Conservation (phyloP, 2,888 invertebrate genomes). For the Micoletzkya japonica region DNA sequence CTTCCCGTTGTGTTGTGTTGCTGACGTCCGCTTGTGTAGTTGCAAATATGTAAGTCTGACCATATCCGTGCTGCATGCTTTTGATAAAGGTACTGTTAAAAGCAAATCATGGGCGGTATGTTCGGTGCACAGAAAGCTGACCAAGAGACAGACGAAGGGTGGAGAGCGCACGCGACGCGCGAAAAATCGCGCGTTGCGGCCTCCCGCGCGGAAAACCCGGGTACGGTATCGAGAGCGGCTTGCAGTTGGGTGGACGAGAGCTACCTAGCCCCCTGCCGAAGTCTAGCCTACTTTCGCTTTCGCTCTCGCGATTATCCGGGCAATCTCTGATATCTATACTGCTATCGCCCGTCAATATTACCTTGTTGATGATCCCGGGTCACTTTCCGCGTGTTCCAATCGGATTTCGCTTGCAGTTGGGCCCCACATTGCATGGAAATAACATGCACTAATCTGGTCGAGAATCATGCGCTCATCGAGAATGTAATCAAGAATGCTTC, state of each 20-base stretch:
- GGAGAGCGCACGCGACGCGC: no score
- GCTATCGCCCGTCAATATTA: no score
- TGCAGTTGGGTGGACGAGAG: background rate
- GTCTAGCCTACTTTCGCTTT: no score
- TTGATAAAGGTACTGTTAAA: no score
- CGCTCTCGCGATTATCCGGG: no score
- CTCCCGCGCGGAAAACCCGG: background rate
- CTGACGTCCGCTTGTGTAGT: background rate
- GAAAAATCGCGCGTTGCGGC: background rate
- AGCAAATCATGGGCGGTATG: no score
- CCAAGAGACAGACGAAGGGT: no score
- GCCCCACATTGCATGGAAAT: constrained; percentile 32
- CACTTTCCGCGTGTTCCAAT: background rate
- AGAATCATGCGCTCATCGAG: constrained; percentile 20
- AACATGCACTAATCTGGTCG: constrained; percentile 28
- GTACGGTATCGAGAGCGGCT: background rate
- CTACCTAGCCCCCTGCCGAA: no score
- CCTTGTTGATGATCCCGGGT: background rate
- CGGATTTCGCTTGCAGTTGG: background rate
- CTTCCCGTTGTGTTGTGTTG: no score
- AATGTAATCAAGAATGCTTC: constrained; percentile 25
- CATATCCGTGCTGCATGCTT: background rate
- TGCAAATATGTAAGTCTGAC: background rate
- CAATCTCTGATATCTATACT: no score
- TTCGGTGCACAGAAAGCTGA: no score